A percentile compares a stretch with the other conserved stretches of the same genome.
Conservation (phyloP, 2,888 invertebrate species). For the Cataglyphis rosenhaueri region DNA sequence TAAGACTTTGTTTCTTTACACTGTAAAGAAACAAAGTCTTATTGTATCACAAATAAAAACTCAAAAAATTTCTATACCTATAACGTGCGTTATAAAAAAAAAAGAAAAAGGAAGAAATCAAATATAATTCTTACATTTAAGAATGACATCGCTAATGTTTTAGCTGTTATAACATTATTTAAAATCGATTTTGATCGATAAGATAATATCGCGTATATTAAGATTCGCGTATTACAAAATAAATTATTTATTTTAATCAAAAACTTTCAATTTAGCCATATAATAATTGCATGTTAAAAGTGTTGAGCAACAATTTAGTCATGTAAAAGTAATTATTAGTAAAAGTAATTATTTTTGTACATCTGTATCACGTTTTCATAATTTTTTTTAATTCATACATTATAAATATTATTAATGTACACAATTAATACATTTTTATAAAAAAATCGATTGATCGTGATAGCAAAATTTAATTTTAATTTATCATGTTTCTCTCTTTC, state of each 20-base stretch:
- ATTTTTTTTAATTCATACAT: not conserved
- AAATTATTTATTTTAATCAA: constrained; percentile 11
- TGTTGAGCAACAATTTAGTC: constrained; percentile 16
- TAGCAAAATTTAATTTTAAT: not conserved
- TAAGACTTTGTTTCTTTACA: too few relatives aligned
- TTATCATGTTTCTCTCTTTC: not conserved
- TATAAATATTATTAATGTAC: not conserved
- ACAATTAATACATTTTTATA: not conserved
- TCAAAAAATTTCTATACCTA: not conserved
- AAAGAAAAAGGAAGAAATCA: not conserved
- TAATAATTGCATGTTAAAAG: not conserved
- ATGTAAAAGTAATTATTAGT: not conserved
- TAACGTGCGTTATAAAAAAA: not conserved
- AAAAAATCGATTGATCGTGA: not conserved
- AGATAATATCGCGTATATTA: not conserved
- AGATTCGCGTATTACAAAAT: not conserved
- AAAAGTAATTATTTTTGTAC: constrained; percentile 6
- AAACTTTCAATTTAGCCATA: not conserved
- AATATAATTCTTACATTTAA: not conserved
- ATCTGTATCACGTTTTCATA: not conserved
- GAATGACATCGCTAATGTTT: constrained; percentile 13
- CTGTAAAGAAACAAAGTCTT: not conserved
- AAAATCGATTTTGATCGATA: not conserved
- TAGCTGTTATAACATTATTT: not conserved
- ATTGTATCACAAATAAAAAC: not conserved